Evolutionary conservation across 2,888 invertebrate species (phyloP).

Genomic region (Labia minor): DNA sequence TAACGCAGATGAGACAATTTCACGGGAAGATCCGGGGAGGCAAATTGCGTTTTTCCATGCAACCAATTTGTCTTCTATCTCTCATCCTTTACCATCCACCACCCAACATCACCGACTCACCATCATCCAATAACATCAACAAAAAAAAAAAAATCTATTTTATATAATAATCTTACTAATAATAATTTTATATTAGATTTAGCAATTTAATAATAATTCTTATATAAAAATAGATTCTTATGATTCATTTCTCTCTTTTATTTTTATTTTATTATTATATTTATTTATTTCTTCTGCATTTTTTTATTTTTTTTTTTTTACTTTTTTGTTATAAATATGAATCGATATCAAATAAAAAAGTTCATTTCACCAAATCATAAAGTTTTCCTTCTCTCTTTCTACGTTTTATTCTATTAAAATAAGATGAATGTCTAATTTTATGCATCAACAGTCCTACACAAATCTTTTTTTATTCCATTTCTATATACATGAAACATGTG

Average conservation of each 20-base stretch:
- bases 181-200: constrained; percentile 9
- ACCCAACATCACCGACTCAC: too few species aligned
- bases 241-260: too few species aligned
- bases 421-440: constrained; percentile 13
- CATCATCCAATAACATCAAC: too few species aligned
- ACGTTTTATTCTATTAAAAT: too few species aligned
- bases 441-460: not conserved
- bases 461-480: too few species aligned
- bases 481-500: too few species aligned
- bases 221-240: too few species aligned
- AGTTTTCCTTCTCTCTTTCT: too few species aligned
- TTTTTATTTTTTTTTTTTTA: too few species aligned
- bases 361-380: not conserved
- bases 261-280: too few species aligned
- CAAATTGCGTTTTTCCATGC: constrained; percentile 13
- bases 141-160: too few species aligned
- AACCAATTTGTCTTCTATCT: not conserved
- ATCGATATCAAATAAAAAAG: not conserved
- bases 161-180: not conserved
- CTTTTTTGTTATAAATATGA: not conserved
- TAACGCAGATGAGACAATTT: constrained; percentile 13
- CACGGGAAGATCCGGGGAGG: not conserved
- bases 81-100: not conserved
- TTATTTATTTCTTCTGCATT: too few species aligned
- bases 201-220: not conserved